Conservation (phyloP, 2,888 invertebrate genomes). For the Dicyrtoma fusca region DNA sequence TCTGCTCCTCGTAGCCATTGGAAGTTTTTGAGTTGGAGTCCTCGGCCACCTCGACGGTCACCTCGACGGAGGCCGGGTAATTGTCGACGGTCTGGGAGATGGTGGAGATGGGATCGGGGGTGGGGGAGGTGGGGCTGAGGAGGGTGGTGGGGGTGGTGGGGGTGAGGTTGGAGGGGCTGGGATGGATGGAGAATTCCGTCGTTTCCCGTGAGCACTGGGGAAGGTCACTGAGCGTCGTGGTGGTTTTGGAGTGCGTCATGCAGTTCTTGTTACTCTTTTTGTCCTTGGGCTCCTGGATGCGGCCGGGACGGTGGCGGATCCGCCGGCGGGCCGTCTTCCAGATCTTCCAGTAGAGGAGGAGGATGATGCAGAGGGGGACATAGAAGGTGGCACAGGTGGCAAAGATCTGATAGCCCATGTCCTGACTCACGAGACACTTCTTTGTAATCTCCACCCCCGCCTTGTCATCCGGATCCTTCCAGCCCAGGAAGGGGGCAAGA, state of each 20-base stretch:
- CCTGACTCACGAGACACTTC: conserved; percentile 80
- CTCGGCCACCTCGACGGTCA: conserved; percentile 30
- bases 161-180: conserved; percentile 37
- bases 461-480: conserved; percentile 72
- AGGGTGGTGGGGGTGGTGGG: conserved; percentile 58
- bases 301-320: conserved; percentile 67
- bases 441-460: conserved; percentile 66
- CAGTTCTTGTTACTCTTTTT: conserved; percentile 20
- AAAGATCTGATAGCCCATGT: conserved; percentile 64
- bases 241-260: neutral
- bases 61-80: too few species aligned
- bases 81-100: too few species aligned
- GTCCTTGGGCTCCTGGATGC: conserved; percentile 22
- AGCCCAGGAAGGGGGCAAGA: conserved; percentile 83
- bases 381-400: conserved; percentile 60
- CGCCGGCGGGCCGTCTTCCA: conserved; percentile 84
- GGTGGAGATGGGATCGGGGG: conserved; percentile 1
- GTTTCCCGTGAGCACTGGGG: conserved; percentile 52
- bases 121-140: conserved; percentile 32
- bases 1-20: conserved; percentile 25
- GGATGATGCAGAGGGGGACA: conserved; percentile 80
- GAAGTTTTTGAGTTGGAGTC: conserved; percentile 30
- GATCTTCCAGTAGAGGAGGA: conserved; percentile 80
- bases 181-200: conserved; percentile 39
- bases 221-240: conserved; percentile 28